A percentile compares a stretch with the other conserved stretches of the same genome.
Conservation (phyloP, 1,140 invertebrate genomes). For the Bursaphelenchus mucronatus region DNA sequence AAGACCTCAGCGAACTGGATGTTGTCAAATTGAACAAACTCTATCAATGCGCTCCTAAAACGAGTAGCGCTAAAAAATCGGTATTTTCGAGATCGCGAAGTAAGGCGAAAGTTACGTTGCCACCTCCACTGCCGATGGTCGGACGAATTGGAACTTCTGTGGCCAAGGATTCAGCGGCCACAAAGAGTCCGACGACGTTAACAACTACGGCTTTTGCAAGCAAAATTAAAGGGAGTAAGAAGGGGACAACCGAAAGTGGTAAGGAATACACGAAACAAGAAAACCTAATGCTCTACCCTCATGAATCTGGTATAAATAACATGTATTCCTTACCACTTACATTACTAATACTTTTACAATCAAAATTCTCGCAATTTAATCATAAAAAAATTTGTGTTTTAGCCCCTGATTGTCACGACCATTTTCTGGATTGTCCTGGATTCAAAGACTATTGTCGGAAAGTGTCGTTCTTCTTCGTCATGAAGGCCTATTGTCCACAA, state of each 20-base stretch:
- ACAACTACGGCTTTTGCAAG: constrained; percentile 1
- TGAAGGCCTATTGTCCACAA: constrained; percentile 57
- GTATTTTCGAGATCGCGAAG: too few relatives aligned
- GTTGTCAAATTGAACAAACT: constrained; percentile 45
- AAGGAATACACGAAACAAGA: constrained; percentile 3
- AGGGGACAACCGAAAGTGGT: too few relatives aligned
- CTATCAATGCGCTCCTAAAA: constrained; percentile 6
- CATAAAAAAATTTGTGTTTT: neutral
- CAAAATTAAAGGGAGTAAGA: too few relatives aligned
- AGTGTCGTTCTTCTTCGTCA: constrained; percentile 60
- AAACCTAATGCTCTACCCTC: constrained; percentile 18
- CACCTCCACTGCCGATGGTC: too few relatives aligned
- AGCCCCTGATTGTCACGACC: constrained; percentile 49
- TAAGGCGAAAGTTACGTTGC: too few relatives aligned
- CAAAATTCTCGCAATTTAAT: neutral
- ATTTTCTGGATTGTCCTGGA: constrained; percentile 59
- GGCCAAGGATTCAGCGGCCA: neutral
- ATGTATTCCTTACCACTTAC: constrained; percentile 1
- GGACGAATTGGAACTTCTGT: neutral
- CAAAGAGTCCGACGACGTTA: constrained; percentile 11
- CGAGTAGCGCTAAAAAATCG: neutral
- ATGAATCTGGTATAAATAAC: constrained; percentile 3
- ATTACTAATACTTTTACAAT: constrained; percentile 1
- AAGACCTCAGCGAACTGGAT: constrained; percentile 54
- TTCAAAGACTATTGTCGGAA: constrained; percentile 55